Base-by-base conservation (phyloP, 1,140 invertebrate species). In the Drosophila truncata region DNA sequence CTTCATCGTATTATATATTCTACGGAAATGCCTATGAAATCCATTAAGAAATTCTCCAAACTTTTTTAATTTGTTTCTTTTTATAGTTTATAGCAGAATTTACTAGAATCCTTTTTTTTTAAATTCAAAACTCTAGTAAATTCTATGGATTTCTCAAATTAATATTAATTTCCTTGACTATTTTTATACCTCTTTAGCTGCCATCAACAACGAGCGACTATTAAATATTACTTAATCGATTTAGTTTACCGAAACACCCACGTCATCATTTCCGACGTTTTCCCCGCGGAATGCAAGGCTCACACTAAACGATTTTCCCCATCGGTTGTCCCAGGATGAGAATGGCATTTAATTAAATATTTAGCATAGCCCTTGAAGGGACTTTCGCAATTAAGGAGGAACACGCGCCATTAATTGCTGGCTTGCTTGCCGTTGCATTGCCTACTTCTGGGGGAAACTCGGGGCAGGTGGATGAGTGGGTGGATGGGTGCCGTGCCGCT, bases 331-430 rank as follows among this genome's bases (percentile, higher is more conserved):
- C 33, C 52, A 7, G 20, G 20, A 55, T 25, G 52, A 23, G 33
- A 55, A 39, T 37, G 33, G 33, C 47, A n/a, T 37, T 63, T 72
- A 72, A 72, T 73, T 49, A 60, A 72, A 60, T 72, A 72, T 60
- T 60, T 29, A 33, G 44, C 49, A 29, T 47, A n/a, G n/a, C 29
- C 9, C 52, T 55, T 41, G 8, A 27, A 16, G 27, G 35, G 25
- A 18, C 25, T 60, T 59, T 41, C 9, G 69, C 55, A 71, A 50
- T 72, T 23, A 41, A 59, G 52, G 13, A 27, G 35, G 13, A 35
- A 55, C 76, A 78, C 65, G 74, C 65, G 74, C 65, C 74, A 27
- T 71, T 78, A 63, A 78, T 78, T 71, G 64, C 44, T 54, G 20
- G 9, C 16, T 37, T 55, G 20, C 52, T 75, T 41, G 33, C 52